A percentile compares a stretch with the other conserved stretches of the same genome.
Conservation (phyloP, 2,888 invertebrate species). For the Ichneumoninae sp. region DNA sequence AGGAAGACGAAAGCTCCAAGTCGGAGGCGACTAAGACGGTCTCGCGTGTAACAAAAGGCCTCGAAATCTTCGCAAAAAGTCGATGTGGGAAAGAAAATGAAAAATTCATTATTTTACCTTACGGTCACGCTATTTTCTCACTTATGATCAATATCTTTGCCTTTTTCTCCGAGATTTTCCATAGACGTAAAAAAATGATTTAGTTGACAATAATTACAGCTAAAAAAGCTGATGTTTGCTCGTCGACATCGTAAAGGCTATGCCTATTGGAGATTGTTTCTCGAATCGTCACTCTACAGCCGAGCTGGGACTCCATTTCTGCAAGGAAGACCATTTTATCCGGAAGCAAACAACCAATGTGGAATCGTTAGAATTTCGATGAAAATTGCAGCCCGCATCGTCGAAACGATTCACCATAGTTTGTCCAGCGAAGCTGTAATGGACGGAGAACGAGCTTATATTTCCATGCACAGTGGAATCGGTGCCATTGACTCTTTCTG, state of each 20-base stretch:
- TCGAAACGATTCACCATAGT: not conserved
- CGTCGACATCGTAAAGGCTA: not conserved
- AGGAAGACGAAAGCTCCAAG: conserved; percentile 25
- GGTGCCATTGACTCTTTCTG: conserved; percentile 77
- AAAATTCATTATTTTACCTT: not conserved
- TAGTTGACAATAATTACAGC: not conserved
- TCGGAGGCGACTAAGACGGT: not conserved
- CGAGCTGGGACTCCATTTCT: not conserved
- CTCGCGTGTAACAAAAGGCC: conserved; percentile 12
- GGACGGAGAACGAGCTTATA: conserved; percentile 10
- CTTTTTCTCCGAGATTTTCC: not conserved
- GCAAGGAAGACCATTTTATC: not conserved
- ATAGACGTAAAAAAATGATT: not conserved
- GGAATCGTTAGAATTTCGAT: conserved; percentile 19
- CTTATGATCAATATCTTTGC: not conserved
- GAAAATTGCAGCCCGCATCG: conserved; percentile 4
- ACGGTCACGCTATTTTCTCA: not conserved
- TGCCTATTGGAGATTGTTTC: not conserved
- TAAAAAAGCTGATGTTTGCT: no score
- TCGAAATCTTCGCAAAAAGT: conserved; percentile 1
- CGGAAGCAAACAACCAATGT: conserved; percentile 19
- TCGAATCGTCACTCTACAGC: not conserved
- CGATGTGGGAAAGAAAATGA: not conserved
- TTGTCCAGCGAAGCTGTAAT: conserved; percentile 15
- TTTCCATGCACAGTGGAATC: conserved; percentile 62